Conservation (phyloP, 2,888 invertebrate genomes). For the Acronicta alni region DNA sequence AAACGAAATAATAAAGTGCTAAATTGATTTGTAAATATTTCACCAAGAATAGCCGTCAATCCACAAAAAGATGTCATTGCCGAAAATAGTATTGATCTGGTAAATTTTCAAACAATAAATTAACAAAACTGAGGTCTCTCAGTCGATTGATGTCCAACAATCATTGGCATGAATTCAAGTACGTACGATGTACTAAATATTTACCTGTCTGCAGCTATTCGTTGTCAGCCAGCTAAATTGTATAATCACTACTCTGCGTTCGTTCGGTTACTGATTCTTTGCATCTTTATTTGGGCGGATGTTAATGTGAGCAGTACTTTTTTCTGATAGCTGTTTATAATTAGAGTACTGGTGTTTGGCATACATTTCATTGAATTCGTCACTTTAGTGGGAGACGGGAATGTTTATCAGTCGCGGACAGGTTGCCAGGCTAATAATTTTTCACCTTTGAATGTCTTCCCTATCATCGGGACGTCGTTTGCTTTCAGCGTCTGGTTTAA, state of each 20-base stretch:
- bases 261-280: constrained; percentile 57
- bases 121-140: constrained; percentile 76
- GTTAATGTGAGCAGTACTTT: constrained; percentile 65
- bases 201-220: constrained; percentile 81
- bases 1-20: constrained; percentile 32
- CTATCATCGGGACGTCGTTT: constrained; percentile 34
- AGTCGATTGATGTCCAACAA: constrained; percentile 83
- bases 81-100: constrained; percentile 70
- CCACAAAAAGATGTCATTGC: constrained; percentile 61
- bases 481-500: constrained; percentile 36
- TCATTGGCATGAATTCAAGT: constrained; percentile 84
- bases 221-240: constrained; percentile 70
- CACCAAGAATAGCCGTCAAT: constrained; percentile 45
- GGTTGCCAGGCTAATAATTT: constrained; percentile 63
- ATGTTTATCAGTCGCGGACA: constrained; percentile 64
- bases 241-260: constrained; percentile 56
- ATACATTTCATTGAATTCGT: constrained; percentile 76
- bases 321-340: constrained; percentile 74
- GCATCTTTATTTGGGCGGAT: constrained; percentile 71
- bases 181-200: constrained; percentile 82
- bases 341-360: constrained; percentile 76
- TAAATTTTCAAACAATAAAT: constrained; percentile 77
- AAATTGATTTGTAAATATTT: constrained; percentile 39
- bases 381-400: constrained; percentile 67
- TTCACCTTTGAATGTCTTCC: constrained; percentile 60